Evolutionary conservation across 1,140 invertebrate species (phyloP).

Genomic region (Bilobella aurantiaca): DNA sequence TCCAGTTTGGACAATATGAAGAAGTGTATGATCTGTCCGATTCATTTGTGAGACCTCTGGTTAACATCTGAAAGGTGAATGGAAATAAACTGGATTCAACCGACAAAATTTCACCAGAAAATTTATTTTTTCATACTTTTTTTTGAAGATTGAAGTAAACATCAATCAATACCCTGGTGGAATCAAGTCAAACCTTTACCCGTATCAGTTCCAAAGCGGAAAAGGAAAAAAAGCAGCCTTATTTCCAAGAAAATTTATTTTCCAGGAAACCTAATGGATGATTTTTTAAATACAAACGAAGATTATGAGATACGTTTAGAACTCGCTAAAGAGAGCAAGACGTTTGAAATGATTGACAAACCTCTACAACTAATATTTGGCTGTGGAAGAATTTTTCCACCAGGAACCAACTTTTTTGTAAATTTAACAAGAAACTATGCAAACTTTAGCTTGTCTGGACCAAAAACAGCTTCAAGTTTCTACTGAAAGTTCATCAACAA

Average conservation of each 20-base stretch:
- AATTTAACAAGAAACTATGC: not conserved
- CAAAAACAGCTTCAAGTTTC: not conserved
- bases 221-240: not conserved
- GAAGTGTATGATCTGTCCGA: not conserved
- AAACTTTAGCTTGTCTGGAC: not conserved
- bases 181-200: no score
- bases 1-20: not conserved
- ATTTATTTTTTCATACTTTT: not conserved
- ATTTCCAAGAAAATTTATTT: not conserved
- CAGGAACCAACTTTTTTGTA: not conserved
- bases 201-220: not conserved
- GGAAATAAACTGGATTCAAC: not conserved
- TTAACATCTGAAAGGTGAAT: not conserved
- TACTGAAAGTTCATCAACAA: no score
- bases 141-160: not conserved
- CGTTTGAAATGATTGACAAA: conserved; percentile 1
- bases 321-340: not conserved
- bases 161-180: not conserved
- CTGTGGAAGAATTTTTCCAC: not conserved
- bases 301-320: not conserved
- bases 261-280: not conserved
- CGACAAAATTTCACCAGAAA: not conserved
- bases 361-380: not conserved
- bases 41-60: not conserved
- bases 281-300: not conserved